Evolutionary conservation across 2,888 invertebrate species (phyloP), one percentile per base, ranked within the genome.

Genomic region (Pristionchus mayeri): DNA sequence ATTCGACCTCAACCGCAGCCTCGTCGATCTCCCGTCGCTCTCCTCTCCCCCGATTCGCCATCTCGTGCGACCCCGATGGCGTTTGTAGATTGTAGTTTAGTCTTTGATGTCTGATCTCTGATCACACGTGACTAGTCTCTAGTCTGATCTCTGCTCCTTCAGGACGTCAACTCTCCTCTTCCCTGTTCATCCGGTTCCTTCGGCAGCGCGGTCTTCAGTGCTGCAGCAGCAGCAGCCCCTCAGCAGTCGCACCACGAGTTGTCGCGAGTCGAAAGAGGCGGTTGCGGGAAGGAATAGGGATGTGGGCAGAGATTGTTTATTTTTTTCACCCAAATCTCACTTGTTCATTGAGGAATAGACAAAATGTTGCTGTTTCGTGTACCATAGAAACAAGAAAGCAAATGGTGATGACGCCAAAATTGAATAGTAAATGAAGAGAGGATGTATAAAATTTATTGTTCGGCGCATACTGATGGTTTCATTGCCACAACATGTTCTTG

Each of bases 1-100:
- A 84, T 54, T 84, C 84, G 21, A 75, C 71, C 24, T 84, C 84
- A 21, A 84, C 84, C 4, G 84, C 54, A 2, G 84, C 84, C 18
- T 84, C 84, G 13, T 84, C 84, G 21, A 84, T 84, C 71, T 84
- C 84, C 37, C 84, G 84, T 75, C 71, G 86, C 85, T 92, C 89
- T 94, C 87, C 95, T 88, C 94, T 96, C 90, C 96, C 96, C 83
- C 95, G 96, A 90, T 96, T 96, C 93, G 96, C 96, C 80, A 96
- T 97, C 92, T 96, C 96, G 44, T 95, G 96, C 82, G 94, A 94
- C 87, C 85, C 88, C 21, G 94, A 94, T 87, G 93, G 93, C 85
- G 90, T 89, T 21, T 18, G 34, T 52, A 9, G 21, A 27, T 30
- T 78, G 50, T 30, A 50, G 40, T 71, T n/a, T 71, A 40, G n/a